Evolutionary conservation across 2,888 invertebrate genomes (phyloP).

Genomic region (Mythimna ferrago): DNA sequence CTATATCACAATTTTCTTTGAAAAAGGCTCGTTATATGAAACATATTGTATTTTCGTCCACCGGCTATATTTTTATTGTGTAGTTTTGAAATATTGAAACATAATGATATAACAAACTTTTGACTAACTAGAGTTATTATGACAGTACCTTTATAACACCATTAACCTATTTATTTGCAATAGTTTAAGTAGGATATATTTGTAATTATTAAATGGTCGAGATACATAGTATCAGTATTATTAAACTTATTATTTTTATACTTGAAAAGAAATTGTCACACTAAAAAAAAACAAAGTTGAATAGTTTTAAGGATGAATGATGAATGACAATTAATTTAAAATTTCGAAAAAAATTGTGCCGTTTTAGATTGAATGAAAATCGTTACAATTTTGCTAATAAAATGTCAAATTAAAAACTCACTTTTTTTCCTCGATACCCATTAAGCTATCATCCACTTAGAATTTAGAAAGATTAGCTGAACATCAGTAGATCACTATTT

Average conservation of each 20-base stretch:
- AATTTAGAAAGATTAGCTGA: neutral
- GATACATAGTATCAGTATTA: slow-evolving; percentile 46
- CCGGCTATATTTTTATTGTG: neutral
- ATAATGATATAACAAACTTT: neutral
- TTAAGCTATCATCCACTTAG: neutral
- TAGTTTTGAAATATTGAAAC: too few species aligned
- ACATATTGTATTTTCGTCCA: neutral
- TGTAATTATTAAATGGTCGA: slow-evolving; percentile 19
- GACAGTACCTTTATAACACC: neutral
- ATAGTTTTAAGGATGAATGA: neutral
- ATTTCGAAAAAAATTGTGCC: neutral
- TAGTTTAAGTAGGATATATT: neutral
- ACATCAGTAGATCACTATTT: too few species aligned
- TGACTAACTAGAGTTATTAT: neutral
- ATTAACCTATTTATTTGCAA: slow-evolving; percentile 5
- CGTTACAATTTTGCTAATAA: slow-evolving; percentile 27
- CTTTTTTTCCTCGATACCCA: slow-evolving; percentile 13
- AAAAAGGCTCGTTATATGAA: too few species aligned
- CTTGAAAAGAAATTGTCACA: neutral
- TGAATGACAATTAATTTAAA: too few species aligned
- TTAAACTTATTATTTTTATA: neutral
- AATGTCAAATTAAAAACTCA: neutral
- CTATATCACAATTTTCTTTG: too few species aligned
- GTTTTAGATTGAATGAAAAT: neutral
- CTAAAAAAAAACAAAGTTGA: neutral